Conservation (phyloP, 2,797 vertebrate genomes). For the Tiaroga cobitis region DNA sequence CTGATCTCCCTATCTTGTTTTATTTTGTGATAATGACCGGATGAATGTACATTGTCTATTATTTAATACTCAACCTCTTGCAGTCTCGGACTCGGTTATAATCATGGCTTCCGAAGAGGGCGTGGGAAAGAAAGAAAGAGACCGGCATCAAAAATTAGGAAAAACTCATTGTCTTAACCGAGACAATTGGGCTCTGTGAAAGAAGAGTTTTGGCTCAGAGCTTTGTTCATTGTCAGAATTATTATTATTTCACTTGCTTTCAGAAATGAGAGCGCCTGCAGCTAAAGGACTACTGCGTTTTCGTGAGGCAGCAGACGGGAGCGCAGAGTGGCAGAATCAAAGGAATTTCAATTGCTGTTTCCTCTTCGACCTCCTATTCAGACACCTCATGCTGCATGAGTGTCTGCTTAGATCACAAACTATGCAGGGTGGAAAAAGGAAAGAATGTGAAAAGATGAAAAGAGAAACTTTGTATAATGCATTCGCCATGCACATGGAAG, state of each 20-base stretch:
- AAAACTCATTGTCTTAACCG: slow-evolving; percentile 13
- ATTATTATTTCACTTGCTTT: slow-evolving; percentile 49
- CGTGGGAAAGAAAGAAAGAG: neutral
- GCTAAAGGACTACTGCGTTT: slow-evolving; percentile 38
- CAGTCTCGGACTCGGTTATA: neutral
- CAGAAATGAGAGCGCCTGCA: slow-evolving; percentile 20
- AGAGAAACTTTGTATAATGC: slow-evolving; percentile 24
- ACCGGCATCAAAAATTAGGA: neutral
- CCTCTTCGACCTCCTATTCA: slow-evolving; percentile 41
- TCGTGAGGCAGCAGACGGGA: slow-evolving; percentile 10
- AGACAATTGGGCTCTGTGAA: slow-evolving; percentile 13
- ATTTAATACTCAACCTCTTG: neutral
- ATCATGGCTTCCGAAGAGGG: neutral
- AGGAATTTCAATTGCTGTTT: slow-evolving; percentile 37
- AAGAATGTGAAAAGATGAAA: slow-evolving; percentile 42
- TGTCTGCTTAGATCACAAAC: slow-evolving; percentile 38
- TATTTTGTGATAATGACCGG: neutral
- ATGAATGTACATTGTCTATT: neutral
- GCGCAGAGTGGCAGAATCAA: slow-evolving; percentile 34
- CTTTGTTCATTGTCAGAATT: slow-evolving; percentile 39
- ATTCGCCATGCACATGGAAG: neutral
- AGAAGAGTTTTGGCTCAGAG: slow-evolving; percentile 9
- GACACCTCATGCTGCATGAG: slow-evolving; percentile 16
- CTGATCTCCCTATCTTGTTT: neutral
- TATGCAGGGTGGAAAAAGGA: slow-evolving; percentile 8